A percentile compares a stretch with the other conserved stretches of the same genome.
Conservation (phyloP, 2,888 invertebrate species). For the Drosophila nr. perissopoda region DNA sequence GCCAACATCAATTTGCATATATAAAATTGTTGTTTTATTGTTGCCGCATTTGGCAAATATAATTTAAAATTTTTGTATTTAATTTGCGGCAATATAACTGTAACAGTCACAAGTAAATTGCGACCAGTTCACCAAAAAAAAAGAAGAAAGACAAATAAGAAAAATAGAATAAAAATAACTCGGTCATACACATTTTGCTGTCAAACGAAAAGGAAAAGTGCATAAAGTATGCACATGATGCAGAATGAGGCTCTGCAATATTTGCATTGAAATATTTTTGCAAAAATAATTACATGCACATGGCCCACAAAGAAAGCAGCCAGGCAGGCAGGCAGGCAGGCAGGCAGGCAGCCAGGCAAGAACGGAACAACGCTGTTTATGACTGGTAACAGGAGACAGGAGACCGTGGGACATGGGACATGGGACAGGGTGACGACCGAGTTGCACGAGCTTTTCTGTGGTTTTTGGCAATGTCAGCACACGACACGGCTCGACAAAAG, state of each 20-base stretch:
- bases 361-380: constrained; percentile 58
- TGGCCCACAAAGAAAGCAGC: constrained; percentile 54
- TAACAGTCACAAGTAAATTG: constrained; percentile 21
- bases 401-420: constrained; percentile 54
- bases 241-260: constrained; percentile 68
- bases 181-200: constrained; percentile 75
- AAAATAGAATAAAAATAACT: constrained; percentile 34
- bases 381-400: constrained; percentile 69
- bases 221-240: constrained; percentile 63
- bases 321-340: background rate
- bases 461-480: constrained; percentile 76
- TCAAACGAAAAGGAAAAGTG: constrained; percentile 76
- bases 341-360: constrained; percentile 1
- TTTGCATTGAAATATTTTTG: constrained; percentile 80
- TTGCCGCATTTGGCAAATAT: constrained; percentile 63
- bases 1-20: constrained; percentile 74
- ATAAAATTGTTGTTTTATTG: constrained; percentile 63
- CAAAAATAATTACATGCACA: constrained; percentile 78
- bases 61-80: constrained; percentile 70
- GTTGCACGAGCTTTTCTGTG: constrained; percentile 58
- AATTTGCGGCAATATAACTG: constrained; percentile 62
- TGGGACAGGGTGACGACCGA: constrained; percentile 39
- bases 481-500: constrained; percentile 66
- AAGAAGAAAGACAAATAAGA: constrained; percentile 11
- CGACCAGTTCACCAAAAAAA: constrained; percentile 2